A percentile compares a stretch with the other conserved stretches of the same genome.
These are phyloP conservation scores for Drosophila micromelanica DNA, from an alignment of 1,140 invertebrate genomes.

Conservation along the genomic window DNA sequence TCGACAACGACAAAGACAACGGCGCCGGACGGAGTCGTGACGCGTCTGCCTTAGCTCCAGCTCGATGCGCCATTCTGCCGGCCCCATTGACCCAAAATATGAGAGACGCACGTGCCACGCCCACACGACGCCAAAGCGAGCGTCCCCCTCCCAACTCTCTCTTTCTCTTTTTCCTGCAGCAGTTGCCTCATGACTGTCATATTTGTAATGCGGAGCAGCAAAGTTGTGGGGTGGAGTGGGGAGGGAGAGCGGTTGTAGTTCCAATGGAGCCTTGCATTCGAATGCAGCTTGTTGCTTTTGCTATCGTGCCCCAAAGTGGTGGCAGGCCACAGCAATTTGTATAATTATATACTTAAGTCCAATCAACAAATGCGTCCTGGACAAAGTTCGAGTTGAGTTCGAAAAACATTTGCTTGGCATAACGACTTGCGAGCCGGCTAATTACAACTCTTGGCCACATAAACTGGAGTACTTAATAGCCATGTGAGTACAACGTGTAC, in stretches of 20 bases:
- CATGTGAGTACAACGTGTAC: neutral
- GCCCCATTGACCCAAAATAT: conserved; percentile 20
- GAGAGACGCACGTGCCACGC: neutral
- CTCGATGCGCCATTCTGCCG: neutral
- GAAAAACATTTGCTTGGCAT: conserved; percentile 11
- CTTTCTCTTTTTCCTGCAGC: neutral
- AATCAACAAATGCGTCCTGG: conserved; percentile 53
- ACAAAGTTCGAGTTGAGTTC: conserved; percentile 29
- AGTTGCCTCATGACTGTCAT: conserved; percentile 7
- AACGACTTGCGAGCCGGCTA: conserved; percentile 9
- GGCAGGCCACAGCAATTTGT: conserved; percentile 33
- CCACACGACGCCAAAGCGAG: neutral
- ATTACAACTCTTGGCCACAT: conserved; percentile 25
- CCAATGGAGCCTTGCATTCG: neutral
- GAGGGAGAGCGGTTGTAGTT: too few relatives aligned
- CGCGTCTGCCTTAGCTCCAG: conserved; percentile 2
- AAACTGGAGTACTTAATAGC: conserved; percentile 2
- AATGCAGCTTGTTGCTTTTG: neutral
- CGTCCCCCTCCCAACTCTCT: too few relatives aligned
- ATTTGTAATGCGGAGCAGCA: conserved; percentile 3
- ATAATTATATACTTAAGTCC: conserved; percentile 55
- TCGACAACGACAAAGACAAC: conserved; percentile 15
- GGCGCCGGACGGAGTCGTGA: conserved; percentile 25
- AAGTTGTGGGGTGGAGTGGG: neutral
- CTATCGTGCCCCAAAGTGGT: neutral